phyloP scores from a whole-genome alignment of 2,113 vertebrate species.

The Artemisiospiza belli region DNA sequence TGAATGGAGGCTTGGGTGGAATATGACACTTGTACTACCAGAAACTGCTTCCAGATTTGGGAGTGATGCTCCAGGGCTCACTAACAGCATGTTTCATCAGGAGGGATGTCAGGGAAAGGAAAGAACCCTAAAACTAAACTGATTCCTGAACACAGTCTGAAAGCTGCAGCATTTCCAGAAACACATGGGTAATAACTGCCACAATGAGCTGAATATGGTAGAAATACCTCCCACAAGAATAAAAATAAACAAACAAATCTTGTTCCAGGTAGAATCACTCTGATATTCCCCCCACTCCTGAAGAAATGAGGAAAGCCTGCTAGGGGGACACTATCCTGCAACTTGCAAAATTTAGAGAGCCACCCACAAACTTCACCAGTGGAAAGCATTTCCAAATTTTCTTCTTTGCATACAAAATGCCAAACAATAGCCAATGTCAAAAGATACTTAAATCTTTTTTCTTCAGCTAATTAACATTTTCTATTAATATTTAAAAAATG shows the following conservation, averaged over 20 bases:
- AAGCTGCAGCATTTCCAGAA: background rate
- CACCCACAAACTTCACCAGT: background rate
- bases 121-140: background rate
- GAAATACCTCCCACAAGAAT: background rate
- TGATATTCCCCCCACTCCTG: background rate
- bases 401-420: background rate
- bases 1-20: background rate
- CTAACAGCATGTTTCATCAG: background rate
- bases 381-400: background rate
- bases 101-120: background rate
- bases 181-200: accelerated
- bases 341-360: background rate
- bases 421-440: background rate
- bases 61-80: background rate
- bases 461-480: background rate
- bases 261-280: background rate
- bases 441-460: background rate
- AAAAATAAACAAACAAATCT: background rate
- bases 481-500: background rate
- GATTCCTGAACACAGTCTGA: background rate
- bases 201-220: background rate
- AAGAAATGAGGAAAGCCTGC: background rate
- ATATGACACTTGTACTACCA: background rate
- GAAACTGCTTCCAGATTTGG: background rate
- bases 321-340: background rate